Percentiles rank a stretch among this genome's conserved stretches.
phyloP scores from a whole-genome alignment of 2,797 vertebrate genomes.

The Onychomys leucogaster region DNA sequence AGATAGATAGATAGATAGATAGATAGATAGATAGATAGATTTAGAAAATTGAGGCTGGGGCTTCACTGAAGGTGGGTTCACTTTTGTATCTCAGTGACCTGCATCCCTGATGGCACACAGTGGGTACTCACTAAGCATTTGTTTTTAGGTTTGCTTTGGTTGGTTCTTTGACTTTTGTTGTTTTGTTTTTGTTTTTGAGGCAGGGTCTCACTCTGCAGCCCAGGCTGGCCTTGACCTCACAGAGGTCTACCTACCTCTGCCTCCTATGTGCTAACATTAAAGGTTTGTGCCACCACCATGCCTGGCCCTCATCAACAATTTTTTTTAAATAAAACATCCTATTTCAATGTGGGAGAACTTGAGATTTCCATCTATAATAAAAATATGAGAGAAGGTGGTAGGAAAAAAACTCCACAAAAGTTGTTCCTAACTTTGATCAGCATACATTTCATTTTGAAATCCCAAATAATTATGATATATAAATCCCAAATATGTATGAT shows the following conservation, averaged over 20 bases:
- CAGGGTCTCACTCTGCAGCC: too few species aligned
- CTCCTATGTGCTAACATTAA: not conserved
- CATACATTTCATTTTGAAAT: constrained; percentile 42
- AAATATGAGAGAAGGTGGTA: not conserved
- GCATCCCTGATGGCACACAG: not conserved
- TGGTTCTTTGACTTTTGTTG: not conserved
- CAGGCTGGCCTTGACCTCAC: not conserved
- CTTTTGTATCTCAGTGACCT: not conserved
- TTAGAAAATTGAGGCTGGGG: not conserved
- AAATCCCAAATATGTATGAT: constrained; percentile 53
- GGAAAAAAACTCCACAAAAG: constrained; percentile 24
- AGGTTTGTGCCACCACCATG: not conserved
- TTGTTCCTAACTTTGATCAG: not conserved
- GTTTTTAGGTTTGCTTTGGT: not conserved
- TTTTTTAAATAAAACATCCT: not conserved
- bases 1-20: too few species aligned
- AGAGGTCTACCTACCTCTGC: not conserved
- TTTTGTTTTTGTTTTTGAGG: not conserved
- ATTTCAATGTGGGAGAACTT: not conserved
- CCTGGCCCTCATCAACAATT: not conserved
- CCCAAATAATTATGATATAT: constrained; percentile 29
- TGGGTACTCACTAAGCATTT: not conserved
- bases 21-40: too few species aligned
- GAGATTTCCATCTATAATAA: not conserved
- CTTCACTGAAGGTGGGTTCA: not conserved